Evolutionary conservation across 2,113 vertebrate genomes (phyloP).

Genomic region (Megatriorchis doriae): DNA sequence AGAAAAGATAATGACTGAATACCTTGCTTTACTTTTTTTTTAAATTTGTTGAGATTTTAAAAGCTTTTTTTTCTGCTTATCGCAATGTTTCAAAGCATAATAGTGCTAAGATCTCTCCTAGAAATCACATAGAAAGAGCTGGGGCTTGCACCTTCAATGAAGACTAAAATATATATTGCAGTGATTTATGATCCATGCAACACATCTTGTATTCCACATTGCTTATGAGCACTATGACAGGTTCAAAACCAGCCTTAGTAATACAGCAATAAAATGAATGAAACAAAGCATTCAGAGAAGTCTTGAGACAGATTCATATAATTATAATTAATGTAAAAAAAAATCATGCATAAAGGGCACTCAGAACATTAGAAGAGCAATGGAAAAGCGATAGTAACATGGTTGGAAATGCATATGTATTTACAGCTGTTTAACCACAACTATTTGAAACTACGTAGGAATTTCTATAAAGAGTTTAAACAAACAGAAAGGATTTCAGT

Average conservation of each 20-base stretch:
- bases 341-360: neutral
- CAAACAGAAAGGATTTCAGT: conserved; percentile 3
- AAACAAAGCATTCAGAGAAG: neutral
- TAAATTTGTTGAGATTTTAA: neutral
- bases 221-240: neutral
- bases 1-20: neutral
- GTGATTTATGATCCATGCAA: neutral
- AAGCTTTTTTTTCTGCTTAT: neutral
- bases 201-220: neutral
- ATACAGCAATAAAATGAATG: neutral
- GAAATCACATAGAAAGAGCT: neutral
- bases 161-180: neutral
- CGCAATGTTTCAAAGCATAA: neutral
- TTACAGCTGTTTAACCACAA: conserved; percentile 34
- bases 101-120: neutral
- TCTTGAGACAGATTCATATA: neutral
- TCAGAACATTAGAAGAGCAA: neutral
- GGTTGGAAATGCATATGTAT: neutral
- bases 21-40: neutral
- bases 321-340: neutral
- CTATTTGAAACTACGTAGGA: neutral
- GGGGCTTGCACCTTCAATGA: neutral
- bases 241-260: neutral
- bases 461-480: conserved; percentile 36
- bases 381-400: neutral